A percentile compares a stretch with the other conserved stretches of the same genome.
Conservation (phyloP, 1,140 invertebrate genomes). For the Homalodisca vitripennis region DNA sequence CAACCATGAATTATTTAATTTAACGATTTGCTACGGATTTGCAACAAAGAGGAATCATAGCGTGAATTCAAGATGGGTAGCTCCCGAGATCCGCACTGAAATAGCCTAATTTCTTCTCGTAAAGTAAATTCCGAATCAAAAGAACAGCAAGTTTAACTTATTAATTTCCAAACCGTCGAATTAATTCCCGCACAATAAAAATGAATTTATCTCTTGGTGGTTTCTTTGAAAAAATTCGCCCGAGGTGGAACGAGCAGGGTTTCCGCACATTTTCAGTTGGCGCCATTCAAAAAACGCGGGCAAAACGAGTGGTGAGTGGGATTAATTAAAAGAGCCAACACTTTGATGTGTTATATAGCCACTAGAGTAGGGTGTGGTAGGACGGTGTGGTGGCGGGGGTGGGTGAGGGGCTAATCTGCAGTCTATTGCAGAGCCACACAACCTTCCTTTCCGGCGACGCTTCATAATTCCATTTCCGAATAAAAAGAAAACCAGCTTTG, state of each 20-base stretch:
- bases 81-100: too few relatives aligned
- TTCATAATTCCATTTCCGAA: neutral
- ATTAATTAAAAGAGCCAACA: slow-evolving; percentile 17
- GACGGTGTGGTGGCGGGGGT: too few relatives aligned
- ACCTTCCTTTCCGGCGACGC: neutral
- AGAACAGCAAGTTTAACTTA: slow-evolving; percentile 18
- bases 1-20: too few relatives aligned
- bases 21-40: too few relatives aligned
- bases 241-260: neutral
- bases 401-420: too few relatives aligned
- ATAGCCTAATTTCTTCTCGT: too few relatives aligned
- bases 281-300: neutral
- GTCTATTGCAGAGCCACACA: neutral
- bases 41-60: too few relatives aligned
- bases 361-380: too few relatives aligned
- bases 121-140: neutral
- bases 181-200: slow-evolving; percentile 3
- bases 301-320: neutral
- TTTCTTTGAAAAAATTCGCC: neutral
- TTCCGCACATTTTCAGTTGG: slow-evolving; percentile 5
- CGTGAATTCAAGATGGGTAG: too few relatives aligned
- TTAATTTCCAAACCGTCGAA: slow-evolving; percentile 15
- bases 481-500: slow-evolving; percentile 1
- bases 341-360: slow-evolving; percentile 13
- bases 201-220: neutral